phyloP scores from a whole-genome alignment of 64 coral and sea anemone genomes.

The Hydrozoanthus tunicans region DNA sequence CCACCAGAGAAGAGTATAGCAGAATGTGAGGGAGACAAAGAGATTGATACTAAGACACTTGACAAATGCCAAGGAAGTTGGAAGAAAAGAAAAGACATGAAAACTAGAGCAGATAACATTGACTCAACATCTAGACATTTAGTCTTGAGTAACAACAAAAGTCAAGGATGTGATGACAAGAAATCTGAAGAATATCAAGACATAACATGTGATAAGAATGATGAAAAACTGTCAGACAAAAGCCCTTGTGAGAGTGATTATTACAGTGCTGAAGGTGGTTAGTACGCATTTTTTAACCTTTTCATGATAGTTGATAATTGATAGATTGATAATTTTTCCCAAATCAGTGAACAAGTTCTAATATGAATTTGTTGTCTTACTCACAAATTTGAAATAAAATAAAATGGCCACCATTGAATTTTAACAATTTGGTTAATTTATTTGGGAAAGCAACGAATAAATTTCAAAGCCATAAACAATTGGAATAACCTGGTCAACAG shows the following conservation, averaged over 20 bases:
- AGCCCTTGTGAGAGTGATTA: conserved; percentile 64
- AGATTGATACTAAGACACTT: not conserved
- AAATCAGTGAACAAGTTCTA: too few species aligned
- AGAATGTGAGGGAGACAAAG: not conserved
- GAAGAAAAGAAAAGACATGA: conserved; percentile 33
- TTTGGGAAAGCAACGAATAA: too few species aligned
- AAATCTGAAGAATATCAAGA: not conserved
- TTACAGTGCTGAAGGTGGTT: conserved; percentile 63
- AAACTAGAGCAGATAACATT: conserved; percentile 23
- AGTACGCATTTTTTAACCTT: not conserved
- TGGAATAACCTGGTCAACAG: too few species aligned
- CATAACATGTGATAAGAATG: conserved; percentile 7
- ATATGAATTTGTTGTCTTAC: too few species aligned
- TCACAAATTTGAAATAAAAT: too few species aligned
- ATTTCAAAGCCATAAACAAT: too few species aligned
- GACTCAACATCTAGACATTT: not conserved
- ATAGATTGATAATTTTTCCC: not conserved
- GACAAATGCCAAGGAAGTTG: not conserved
- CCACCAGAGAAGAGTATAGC: not conserved
- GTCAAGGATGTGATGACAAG: not conserved
- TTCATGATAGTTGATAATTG: not conserved
- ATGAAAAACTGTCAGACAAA: conserved; percentile 9
- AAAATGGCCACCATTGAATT: not conserved
- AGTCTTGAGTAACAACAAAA: not conserved
- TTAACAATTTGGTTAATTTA: not conserved